A percentile compares a stretch with the other conserved stretches of the same genome.
Conservation (phyloP, 2,888 invertebrate genomes). For the Caenorhabditis sp. region DNA sequence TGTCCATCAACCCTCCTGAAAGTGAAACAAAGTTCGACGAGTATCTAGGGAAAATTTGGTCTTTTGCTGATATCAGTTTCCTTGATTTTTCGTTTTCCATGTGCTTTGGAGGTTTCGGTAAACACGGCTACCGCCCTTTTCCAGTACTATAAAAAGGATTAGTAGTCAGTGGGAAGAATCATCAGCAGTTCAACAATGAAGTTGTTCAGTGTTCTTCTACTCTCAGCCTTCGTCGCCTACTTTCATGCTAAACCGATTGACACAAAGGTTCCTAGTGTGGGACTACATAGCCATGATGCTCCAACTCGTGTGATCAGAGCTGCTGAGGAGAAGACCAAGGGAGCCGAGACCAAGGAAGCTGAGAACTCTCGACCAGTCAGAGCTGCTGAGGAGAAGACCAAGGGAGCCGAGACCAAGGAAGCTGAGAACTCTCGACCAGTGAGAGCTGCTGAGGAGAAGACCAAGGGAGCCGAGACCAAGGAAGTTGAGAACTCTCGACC, state of each 20-base stretch:
- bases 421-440: not conserved
- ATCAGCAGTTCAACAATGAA: not conserved
- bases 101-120: not conserved
- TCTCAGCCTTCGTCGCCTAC: not conserved
- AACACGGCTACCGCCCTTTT: not conserved
- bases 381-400: too few species aligned
- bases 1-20: not conserved
- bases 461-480: not conserved
- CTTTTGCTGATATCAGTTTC: not conserved
- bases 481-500: not conserved
- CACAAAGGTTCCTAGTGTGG: not conserved
- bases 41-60: not conserved
- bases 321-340: too few species aligned
- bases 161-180: not conserved
- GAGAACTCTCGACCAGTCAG: too few species aligned
- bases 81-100: not conserved
- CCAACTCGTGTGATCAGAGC: not conserved
- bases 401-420: too few species aligned
- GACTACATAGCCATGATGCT: not conserved
- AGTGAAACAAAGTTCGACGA: constrained; percentile 5
- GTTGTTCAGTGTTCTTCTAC: not conserved
- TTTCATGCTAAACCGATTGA: constrained; percentile 3
- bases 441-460: not conserved
- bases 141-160: not conserved
- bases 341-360: too few species aligned